Percentiles rank a stretch among this genome's conserved stretches.
Evolutionary conservation across 1,140 invertebrate genomes (phyloP).

Genomic region (Leptinotarsa defecta): DNA sequence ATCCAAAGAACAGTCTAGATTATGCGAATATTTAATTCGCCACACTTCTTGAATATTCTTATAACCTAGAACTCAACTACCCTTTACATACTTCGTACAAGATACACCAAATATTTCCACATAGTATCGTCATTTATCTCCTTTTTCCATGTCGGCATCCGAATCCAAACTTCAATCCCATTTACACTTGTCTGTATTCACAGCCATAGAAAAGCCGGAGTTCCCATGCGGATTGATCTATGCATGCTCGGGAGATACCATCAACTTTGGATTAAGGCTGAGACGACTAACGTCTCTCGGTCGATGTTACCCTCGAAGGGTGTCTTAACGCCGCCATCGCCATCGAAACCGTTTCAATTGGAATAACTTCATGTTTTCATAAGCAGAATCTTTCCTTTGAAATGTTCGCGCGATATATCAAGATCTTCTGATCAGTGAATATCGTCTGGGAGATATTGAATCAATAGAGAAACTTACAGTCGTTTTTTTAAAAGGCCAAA

Average conservation of each 20-base stretch:
- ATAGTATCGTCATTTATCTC: constrained; percentile 32
- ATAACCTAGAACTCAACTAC: too few species aligned
- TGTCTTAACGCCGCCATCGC: constrained; percentile 16
- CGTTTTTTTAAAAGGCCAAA: background rate
- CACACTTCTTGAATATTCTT: too few species aligned
- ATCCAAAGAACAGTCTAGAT: too few species aligned
- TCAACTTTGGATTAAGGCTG: constrained; percentile 38
- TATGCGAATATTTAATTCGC: too few species aligned
- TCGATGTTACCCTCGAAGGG: constrained; percentile 20
- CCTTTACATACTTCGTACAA: background rate
- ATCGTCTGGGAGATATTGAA: background rate
- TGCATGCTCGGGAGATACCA: constrained; percentile 38
- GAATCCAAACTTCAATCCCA: constrained; percentile 37
- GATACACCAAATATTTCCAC: constrained; percentile 23
- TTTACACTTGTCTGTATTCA: constrained; percentile 41
- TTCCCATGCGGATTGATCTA: constrained; percentile 41
- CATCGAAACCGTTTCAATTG: constrained; percentile 35
- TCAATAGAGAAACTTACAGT: background rate
- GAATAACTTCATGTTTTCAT: constrained; percentile 38
- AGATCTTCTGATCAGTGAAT: constrained; percentile 9
- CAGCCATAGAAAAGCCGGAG: constrained; percentile 26
- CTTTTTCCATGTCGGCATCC: constrained; percentile 34
- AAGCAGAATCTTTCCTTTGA: constrained; percentile 33
- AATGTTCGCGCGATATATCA: constrained; percentile 17
- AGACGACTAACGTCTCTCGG: constrained; percentile 29